Percentiles rank a stretch among this genome's conserved stretches.
phyloP scores from a whole-genome alignment of 2,113 vertebrate species.

The Quiscalus mexicanus region DNA sequence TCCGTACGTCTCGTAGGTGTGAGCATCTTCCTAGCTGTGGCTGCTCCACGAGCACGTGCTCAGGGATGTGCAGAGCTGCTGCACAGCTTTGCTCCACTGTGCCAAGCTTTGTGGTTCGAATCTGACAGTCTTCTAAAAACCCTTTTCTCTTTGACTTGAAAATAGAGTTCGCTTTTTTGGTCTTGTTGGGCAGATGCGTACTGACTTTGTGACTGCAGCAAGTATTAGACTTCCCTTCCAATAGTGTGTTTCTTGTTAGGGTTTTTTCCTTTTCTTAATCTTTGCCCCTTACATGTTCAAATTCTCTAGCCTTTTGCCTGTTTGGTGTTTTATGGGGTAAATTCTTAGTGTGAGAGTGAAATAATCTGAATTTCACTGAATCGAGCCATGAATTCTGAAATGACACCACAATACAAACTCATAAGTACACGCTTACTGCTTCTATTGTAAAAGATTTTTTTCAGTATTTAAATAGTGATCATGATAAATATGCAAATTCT shows the following conservation, averaged over 20 bases:
- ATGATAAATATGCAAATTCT: not conserved
- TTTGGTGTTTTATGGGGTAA: not conserved
- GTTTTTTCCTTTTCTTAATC: not conserved
- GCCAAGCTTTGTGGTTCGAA: not conserved
- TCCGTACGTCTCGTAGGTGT: accelerated
- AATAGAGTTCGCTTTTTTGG: not conserved
- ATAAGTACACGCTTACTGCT: not conserved
- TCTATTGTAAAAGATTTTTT: not conserved
- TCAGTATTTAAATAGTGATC: not conserved
- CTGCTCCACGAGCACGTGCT: not conserved
- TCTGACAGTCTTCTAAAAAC: not conserved
- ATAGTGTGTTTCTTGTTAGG: not conserved
- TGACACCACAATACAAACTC: not conserved
- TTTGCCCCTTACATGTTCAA: not conserved
- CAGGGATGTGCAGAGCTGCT: not conserved
- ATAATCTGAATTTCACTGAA: not conserved
- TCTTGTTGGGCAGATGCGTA: not conserved
- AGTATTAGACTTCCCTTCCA: not conserved
- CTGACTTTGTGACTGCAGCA: not conserved
- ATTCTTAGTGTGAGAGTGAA: not conserved
- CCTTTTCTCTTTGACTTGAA: not conserved
- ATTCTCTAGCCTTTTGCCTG: not conserved
- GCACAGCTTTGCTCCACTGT: accelerated
- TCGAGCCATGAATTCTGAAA: not conserved
- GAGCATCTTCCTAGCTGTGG: not conserved